Percentiles rank a stretch among this genome's conserved stretches.
Conservation (phyloP, 2,888 invertebrate genomes). For the Drosophila lutescens region DNA sequence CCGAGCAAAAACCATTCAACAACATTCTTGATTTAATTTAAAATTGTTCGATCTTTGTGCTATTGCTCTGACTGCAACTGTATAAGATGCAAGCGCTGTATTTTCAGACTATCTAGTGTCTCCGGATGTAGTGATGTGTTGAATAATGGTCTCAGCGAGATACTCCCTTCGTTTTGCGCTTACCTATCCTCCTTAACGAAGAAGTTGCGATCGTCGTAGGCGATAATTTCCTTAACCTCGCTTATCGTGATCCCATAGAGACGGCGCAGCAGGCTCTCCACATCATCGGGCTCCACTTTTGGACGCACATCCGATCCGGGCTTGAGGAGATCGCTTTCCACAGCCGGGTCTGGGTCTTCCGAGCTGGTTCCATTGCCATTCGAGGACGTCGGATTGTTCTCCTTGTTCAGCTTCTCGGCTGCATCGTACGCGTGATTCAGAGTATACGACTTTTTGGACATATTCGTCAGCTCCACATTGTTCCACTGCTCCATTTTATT, state of each 20-base stretch:
- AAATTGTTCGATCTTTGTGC: background rate
- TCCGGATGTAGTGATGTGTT: constrained; percentile 20
- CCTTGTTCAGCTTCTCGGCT: constrained; percentile 52
- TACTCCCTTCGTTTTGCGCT: constrained; percentile 56
- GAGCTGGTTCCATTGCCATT: constrained; percentile 31
- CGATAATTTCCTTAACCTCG: constrained; percentile 81
- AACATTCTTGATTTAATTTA: background rate
- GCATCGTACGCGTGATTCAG: constrained; percentile 80
- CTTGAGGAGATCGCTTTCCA: constrained; percentile 63
- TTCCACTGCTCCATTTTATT: constrained; percentile 78
- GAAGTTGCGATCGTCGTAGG: constrained; percentile 84
- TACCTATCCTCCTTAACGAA: constrained; percentile 83
- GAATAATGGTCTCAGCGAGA: background rate
- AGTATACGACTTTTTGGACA: constrained; percentile 82
- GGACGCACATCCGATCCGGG: constrained; percentile 83
- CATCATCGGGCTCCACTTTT: constrained; percentile 75
- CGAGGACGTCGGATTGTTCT: constrained; percentile 28
- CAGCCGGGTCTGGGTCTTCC: constrained; percentile 2
- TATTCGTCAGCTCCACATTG: constrained; percentile 79
- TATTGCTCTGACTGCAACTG: constrained; percentile 11
- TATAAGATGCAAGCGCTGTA: background rate
- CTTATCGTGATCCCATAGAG: constrained; percentile 83
- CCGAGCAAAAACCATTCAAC: too few species aligned
- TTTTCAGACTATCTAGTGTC: constrained; percentile 13
- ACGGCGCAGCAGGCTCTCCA: constrained; percentile 80